Evolutionary conservation across 2,888 invertebrate genomes (phyloP).

Genomic region (Drosophila ochracea): DNA sequence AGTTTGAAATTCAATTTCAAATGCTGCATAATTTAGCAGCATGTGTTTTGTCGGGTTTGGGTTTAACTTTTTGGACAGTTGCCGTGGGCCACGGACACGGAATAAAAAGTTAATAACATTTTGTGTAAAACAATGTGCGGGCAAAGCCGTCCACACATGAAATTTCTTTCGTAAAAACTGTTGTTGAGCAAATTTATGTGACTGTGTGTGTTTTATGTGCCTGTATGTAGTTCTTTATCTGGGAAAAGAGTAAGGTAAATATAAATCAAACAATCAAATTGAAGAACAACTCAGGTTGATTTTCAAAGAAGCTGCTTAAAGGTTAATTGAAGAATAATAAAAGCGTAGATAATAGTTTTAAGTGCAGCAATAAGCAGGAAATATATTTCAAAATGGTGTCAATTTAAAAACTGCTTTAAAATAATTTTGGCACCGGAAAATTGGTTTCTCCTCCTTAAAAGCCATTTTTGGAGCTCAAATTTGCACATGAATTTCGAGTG

Average conservation of each 20-base stretch:
- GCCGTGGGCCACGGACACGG: conserved; percentile 28
- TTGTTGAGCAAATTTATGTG: conserved; percentile 16
- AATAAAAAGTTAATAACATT: conserved; percentile 72
- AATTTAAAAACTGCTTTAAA: background rate
- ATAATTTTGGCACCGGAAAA: background rate
- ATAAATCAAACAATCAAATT: too few relatives aligned
- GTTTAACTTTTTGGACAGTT: conserved; percentile 32
- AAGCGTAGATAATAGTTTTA: background rate
- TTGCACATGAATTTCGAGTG: background rate
- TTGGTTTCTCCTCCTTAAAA: background rate
- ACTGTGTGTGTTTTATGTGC: background rate
- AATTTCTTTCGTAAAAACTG: conserved; percentile 44
- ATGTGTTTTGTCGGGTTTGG: conserved; percentile 48
- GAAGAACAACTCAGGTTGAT: background rate
- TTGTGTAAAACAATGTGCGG: conserved; percentile 50
- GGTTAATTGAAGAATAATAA: background rate
- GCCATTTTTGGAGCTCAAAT: background rate
- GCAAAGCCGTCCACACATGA: conserved; percentile 32
- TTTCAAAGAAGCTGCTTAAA: background rate
- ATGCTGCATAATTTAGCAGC: conserved; percentile 77
- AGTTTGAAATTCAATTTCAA: conserved; percentile 76
- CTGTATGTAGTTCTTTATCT: background rate
- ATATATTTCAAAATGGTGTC: background rate
- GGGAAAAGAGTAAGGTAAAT: conserved; percentile 17
- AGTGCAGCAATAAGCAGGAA: background rate